Conservation (phyloP, 2,797 vertebrate species). For the Amniataba percoides region DNA sequence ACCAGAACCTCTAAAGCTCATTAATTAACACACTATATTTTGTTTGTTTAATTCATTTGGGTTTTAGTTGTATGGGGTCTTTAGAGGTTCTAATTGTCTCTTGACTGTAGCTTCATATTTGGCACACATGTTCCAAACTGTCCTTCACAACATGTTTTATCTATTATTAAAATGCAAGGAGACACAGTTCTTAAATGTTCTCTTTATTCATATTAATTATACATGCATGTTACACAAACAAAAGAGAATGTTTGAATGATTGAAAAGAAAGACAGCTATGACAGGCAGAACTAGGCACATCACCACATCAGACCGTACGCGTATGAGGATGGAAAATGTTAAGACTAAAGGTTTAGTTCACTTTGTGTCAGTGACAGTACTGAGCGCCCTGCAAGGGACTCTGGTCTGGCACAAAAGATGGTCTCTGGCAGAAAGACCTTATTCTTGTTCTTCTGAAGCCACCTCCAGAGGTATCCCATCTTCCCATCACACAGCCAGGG, state of each 20-base stretch:
- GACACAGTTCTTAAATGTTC: not conserved
- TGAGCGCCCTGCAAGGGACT: conserved; percentile 62
- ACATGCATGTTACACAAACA: not conserved
- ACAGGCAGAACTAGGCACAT: not conserved
- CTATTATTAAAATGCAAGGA: not conserved
- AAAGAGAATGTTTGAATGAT: conserved; percentile 6
- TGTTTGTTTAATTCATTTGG: not conserved
- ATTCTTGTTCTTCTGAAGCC: conserved; percentile 77
- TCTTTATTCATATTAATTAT: conserved; percentile 30
- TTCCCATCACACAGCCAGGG: conserved; percentile 79
- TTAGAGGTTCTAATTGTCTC: not conserved
- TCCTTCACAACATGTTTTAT: not conserved
- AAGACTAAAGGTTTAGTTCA: conserved; percentile 64
- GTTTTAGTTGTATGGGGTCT: not conserved
- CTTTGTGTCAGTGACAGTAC: conserved; percentile 68
- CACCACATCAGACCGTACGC: not conserved
- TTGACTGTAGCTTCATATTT: not conserved
- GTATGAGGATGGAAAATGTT: conserved; percentile 6
- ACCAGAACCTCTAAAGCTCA: not conserved
- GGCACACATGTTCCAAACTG: not conserved
- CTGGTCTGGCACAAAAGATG: conserved; percentile 70
- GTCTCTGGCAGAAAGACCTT: conserved; percentile 64
- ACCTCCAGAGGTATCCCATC: conserved; percentile 79
- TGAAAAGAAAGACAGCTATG: not conserved
- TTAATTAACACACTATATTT: not conserved